These are phyloP conservation scores for Muscina levida DNA, from an alignment of 2,888 invertebrate species.

Conservation along the genomic window DNA sequence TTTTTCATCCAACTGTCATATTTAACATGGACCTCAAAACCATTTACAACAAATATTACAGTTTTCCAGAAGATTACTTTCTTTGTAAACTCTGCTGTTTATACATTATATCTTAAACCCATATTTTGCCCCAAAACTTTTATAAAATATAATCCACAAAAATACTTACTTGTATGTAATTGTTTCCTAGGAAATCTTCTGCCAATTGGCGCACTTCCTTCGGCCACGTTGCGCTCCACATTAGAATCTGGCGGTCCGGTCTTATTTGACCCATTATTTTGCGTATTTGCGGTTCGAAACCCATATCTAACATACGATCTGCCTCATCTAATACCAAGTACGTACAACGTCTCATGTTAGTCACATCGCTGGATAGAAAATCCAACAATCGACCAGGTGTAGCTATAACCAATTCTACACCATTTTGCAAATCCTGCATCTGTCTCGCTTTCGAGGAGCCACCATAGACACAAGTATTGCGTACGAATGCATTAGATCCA, in stretches of 20 bases:
- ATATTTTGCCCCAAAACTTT: too few relatives aligned
- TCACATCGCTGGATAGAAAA: constrained; percentile 88
- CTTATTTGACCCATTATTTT: constrained; percentile 96
- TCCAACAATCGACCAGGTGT: constrained; percentile 94
- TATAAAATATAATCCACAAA: too few relatives aligned
- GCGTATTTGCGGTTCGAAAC: constrained; percentile 97
- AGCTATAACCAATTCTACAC: constrained; percentile 93
- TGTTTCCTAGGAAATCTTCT: constrained; percentile 93
- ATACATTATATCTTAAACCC: too few relatives aligned
- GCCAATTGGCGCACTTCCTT: constrained; percentile 96
- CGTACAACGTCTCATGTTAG: constrained; percentile 88
- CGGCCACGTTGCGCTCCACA: constrained; percentile 99
- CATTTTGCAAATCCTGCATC: constrained; percentile 86
- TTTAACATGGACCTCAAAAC: too few relatives aligned
- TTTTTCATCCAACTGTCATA: too few relatives aligned
- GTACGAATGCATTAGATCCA: constrained; percentile 87
- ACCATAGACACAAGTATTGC: constrained; percentile 94
- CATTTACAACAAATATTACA: too few relatives aligned
- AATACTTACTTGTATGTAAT: constrained; percentile 84
- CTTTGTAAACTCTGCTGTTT: too few relatives aligned
- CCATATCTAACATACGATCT: constrained; percentile 98
- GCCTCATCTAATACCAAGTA: constrained; percentile 95
- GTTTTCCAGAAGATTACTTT: too few relatives aligned
- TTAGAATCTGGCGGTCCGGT: constrained; percentile 96
- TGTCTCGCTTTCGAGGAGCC: constrained; percentile 92